Evolutionary conservation across 1,140 invertebrate species (phyloP).

Genomic region (Hesperophylax magnus): DNA sequence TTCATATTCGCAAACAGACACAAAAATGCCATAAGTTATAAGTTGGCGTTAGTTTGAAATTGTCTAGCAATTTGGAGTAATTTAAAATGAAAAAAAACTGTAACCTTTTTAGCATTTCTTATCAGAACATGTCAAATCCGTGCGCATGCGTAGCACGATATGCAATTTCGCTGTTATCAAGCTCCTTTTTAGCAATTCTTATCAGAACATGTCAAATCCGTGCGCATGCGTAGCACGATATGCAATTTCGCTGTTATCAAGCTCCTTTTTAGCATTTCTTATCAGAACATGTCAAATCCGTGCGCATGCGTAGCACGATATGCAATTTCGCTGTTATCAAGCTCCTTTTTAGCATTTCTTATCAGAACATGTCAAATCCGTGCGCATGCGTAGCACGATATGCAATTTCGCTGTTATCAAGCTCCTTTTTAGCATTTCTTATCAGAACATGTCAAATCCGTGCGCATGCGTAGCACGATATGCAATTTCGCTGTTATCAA

Average conservation of each 20-base stretch:
- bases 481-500: conserved; percentile 42
- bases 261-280: conserved; percentile 41
- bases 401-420: conserved; percentile 42
- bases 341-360: conserved; percentile 41
- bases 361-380: neutral
- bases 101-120: neutral
- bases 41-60: too few species aligned
- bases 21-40: too few species aligned
- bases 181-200: conserved; percentile 17
- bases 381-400: conserved; percentile 40
- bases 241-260: conserved; percentile 42
- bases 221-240: conserved; percentile 40
- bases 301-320: conserved; percentile 40
- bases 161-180: conserved; percentile 42
- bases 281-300: neutral
- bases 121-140: neutral
- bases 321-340: conserved; percentile 42
- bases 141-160: conserved; percentile 40
- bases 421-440: conserved; percentile 41
- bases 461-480: conserved; percentile 40
- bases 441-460: neutral
- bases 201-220: neutral
- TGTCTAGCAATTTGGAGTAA: too few species aligned
- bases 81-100: too few species aligned
- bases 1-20: too few species aligned